Conservation (phyloP, 2,888 invertebrate genomes). For the Acheta domesticus region DNA sequence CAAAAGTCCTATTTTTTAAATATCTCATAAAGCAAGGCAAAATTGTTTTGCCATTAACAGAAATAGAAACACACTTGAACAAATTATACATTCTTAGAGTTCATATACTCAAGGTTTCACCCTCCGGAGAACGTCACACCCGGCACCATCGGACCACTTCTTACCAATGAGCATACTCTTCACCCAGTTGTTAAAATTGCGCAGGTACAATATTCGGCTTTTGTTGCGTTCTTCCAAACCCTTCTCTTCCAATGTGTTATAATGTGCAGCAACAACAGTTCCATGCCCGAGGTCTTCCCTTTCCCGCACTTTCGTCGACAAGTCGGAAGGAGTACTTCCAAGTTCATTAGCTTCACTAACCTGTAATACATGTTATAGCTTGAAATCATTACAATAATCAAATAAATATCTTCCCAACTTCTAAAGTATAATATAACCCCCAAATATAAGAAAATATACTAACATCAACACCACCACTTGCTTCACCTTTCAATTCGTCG, state of each 20-base stretch:
- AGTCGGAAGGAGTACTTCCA: slow-evolving; percentile 30
- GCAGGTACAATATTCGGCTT: slow-evolving; percentile 86
- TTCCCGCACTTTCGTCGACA: slow-evolving; percentile 34
- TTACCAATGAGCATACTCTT: slow-evolving; percentile 93
- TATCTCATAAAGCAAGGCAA: background rate
- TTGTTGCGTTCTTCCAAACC: slow-evolving; percentile 76
- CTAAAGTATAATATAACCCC: background rate
- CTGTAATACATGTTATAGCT: background rate
- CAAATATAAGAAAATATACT: background rate
- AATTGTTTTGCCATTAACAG: too few species aligned
- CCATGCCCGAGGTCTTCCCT: slow-evolving; percentile 48
- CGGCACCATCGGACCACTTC: slow-evolving; percentile 33
- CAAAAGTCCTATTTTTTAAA: background rate
- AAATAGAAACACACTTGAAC: too few species aligned
- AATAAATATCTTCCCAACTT: background rate
- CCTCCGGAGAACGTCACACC: too few species aligned
- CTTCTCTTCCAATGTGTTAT: slow-evolving; percentile 83
- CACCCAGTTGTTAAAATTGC: slow-evolving; percentile 99
- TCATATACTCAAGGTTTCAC: too few species aligned
- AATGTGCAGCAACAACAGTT: slow-evolving; percentile 82
- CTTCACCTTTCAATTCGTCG: background rate
- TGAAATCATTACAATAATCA: background rate
- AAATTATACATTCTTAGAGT: too few species aligned
- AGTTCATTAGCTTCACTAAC: background rate
- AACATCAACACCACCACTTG: background rate